Evolutionary conservation across 2,888 invertebrate genomes (phyloP).

Genomic region (Bursaphelenchus okinawaensis): DNA sequence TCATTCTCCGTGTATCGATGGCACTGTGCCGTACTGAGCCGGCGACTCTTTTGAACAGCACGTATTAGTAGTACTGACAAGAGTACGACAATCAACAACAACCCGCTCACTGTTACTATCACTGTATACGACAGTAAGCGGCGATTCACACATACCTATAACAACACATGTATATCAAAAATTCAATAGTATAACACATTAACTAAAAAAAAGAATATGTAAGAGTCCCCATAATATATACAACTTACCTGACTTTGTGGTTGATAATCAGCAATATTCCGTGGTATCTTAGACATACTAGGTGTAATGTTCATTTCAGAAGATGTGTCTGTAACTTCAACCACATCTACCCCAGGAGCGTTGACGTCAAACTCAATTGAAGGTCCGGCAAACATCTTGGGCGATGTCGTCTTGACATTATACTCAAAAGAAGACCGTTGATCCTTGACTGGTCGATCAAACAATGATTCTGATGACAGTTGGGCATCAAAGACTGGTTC

Average conservation of each 20-base stretch:
- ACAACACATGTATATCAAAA: no score
- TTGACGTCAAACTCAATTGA: slow-evolving; percentile 13
- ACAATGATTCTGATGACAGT: not conserved
- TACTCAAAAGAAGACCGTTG: slow-evolving; percentile 24
- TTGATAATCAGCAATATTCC: not conserved
- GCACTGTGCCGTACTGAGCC: not conserved
- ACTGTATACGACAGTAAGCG: not conserved
- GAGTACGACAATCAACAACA: not conserved
- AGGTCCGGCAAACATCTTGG: slow-evolving; percentile 1
- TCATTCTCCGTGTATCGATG: not conserved
- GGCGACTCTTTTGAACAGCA: not conserved
- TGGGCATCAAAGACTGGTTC: not conserved
- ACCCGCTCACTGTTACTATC: not conserved
- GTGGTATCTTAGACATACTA: not conserved
- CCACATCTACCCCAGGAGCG: slow-evolving; percentile 28
- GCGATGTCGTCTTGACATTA: slow-evolving; percentile 16
- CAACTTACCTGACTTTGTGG: not conserved
- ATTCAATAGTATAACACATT: no score
- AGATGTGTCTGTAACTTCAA: slow-evolving; percentile 32
- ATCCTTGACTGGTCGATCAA: not conserved
- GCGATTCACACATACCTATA: not conserved
- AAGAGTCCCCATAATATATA: no score
- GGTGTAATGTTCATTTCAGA: not conserved
- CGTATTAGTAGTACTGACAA: not conserved
- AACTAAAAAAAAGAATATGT: no score